Percentiles rank a stretch among this genome's conserved stretches.
phyloP scores from a whole-genome alignment of 2,113 vertebrate species.

The Ameiurus melas region DNA sequence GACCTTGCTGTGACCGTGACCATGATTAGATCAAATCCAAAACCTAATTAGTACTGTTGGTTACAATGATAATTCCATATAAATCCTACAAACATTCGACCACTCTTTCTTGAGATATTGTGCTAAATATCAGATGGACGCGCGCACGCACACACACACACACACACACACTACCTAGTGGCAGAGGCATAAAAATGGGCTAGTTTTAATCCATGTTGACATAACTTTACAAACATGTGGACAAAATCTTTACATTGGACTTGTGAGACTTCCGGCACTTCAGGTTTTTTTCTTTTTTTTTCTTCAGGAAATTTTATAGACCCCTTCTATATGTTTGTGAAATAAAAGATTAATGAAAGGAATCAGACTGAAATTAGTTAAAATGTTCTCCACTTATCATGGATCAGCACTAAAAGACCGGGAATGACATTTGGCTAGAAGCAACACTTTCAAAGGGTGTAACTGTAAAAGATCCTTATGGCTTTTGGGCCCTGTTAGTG shows the following conservation, averaged over 20 bases:
- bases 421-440: background rate
- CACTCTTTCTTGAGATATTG: background rate
- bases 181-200: background rate
- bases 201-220: no score
- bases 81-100: background rate
- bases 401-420: no score
- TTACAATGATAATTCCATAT: background rate
- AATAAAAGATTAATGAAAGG: no score
- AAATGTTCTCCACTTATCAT: no score
- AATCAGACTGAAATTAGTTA: no score
- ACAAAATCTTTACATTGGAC: no score
- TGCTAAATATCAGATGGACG: background rate
- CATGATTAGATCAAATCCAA: background rate
- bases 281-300: no score
- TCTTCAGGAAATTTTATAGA: no score
- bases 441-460: background rate
- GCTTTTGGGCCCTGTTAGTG: background rate
- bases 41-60: background rate
- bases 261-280: no score
- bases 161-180: background rate
- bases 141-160: no score
- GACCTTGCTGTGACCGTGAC: background rate
- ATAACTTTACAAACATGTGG: no score
- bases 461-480: background rate
- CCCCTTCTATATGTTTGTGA: no score